Percentiles rank a stretch among this genome's conserved stretches.
These are phyloP conservation scores for Antitype chi DNA, from an alignment of 2,888 invertebrate species.

Conservation along the genomic window DNA sequence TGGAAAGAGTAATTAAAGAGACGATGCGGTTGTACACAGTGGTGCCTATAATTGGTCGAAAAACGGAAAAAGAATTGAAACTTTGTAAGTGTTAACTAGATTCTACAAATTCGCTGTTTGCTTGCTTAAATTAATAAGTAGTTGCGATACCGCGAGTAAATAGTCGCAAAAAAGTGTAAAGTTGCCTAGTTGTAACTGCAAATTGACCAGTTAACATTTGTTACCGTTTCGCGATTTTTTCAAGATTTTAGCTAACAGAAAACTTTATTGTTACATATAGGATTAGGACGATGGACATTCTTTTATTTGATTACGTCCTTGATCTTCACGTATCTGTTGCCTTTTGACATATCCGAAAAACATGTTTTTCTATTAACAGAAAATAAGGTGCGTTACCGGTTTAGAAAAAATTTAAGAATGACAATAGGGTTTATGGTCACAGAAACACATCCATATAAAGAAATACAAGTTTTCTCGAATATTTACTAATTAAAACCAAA, in stretches of 20 bases:
- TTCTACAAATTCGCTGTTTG: not conserved
- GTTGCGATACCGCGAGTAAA: not conserved
- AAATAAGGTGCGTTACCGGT: not conserved
- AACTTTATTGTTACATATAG: not conserved
- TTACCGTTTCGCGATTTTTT: not conserved
- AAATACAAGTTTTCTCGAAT: not conserved
- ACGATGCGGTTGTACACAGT: conserved; percentile 90
- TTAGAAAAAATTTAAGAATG: not conserved
- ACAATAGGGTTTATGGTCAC: not conserved
- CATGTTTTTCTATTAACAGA: not conserved
- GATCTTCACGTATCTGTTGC: not conserved
- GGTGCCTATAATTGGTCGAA: conserved; percentile 87
- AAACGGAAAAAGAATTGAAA: conserved; percentile 85
- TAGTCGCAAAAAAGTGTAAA: conserved; percentile 1
- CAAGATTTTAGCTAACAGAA: not conserved
- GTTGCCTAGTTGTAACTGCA: not conserved
- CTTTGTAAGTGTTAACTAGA: conserved; percentile 82
- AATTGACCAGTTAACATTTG: not conserved
- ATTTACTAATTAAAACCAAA: not conserved
- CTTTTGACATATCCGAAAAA: not conserved
- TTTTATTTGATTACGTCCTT: not conserved
- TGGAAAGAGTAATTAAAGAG: conserved; percentile 91
- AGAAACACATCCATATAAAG: not conserved
- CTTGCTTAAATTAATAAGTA: not conserved
- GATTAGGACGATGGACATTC: not conserved